phyloP scores from a whole-genome alignment of 2,113 vertebrate genomes.

The Melierax canorus region DNA sequence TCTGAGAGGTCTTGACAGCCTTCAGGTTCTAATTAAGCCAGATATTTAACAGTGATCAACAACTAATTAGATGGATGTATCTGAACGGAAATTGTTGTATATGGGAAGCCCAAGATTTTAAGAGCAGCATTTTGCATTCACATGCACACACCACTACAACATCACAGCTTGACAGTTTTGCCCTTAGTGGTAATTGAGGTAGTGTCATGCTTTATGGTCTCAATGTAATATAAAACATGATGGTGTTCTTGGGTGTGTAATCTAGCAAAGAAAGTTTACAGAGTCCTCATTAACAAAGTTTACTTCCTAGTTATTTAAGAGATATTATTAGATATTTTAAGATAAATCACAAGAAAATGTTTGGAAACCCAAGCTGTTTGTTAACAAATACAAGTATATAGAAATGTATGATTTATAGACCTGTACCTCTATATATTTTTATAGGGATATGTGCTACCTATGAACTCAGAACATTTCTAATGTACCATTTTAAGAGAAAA shows the following conservation, averaged over 20 bases:
- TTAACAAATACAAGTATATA: background rate
- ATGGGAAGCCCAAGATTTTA: background rate
- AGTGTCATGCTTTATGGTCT: background rate
- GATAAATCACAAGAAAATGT: background rate
- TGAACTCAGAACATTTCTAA: background rate
- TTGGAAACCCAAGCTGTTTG: background rate
- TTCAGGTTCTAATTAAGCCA: background rate
- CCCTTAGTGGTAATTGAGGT: background rate
- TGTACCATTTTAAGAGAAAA: background rate
- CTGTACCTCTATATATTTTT: background rate
- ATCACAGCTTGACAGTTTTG: fast-evolving
- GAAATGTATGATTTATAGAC: background rate
- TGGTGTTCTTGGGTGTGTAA: background rate
- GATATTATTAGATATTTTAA: background rate
- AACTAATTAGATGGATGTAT: background rate
- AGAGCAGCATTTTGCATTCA: background rate
- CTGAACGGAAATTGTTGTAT: background rate
- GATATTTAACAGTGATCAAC: background rate
- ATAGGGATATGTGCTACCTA: background rate
- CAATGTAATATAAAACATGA: fast-evolving
- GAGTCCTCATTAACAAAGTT: background rate
- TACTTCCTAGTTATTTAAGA: background rate
- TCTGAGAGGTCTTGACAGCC: background rate
- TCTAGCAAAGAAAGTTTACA: background rate
- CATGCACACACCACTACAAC: background rate